These are phyloP conservation scores for Sinocyclocheilus maitianheensis DNA, from an alignment of 2,113 vertebrate species.

Conservation along the genomic window DNA sequence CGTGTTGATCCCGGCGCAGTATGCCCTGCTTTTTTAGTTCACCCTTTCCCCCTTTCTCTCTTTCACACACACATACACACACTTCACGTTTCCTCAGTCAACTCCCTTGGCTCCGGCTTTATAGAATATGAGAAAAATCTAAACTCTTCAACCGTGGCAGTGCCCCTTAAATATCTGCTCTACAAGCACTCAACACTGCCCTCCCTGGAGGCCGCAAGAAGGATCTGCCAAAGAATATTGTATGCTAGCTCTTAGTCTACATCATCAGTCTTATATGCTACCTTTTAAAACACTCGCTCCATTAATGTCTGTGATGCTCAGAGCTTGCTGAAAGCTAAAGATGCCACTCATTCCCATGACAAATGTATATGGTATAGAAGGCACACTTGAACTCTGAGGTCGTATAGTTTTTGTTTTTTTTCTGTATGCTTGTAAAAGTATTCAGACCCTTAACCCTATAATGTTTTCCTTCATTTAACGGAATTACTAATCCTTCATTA, in stretches of 20 bases:
- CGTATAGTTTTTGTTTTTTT: not conserved
- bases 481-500: not conserved
- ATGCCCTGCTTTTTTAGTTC: constrained; percentile 68
- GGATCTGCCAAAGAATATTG: constrained; percentile 18
- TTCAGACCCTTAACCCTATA: not conserved
- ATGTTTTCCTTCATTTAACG: not conserved
- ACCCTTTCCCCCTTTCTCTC: constrained; percentile 44
- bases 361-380: not conserved
- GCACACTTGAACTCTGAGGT: not conserved
- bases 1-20: constrained; percentile 72
- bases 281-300: constrained; percentile 28
- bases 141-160: constrained; percentile 44
- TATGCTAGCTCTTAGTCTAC: constrained; percentile 30
- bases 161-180: constrained; percentile 47
- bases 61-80: constrained; percentile 3
- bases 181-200: constrained; percentile 31
- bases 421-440: not conserved
- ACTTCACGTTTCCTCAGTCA: constrained; percentile 23
- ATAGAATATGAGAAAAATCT: constrained; percentile 57
- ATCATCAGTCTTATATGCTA: constrained; percentile 37
- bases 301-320: constrained; percentile 27
- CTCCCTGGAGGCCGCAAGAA: constrained; percentile 28
- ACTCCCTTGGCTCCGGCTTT: constrained; percentile 60
- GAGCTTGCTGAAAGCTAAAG: constrained; percentile 17
- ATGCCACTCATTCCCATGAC: constrained; percentile 4